Evolutionary conservation across 2,113 vertebrate species (phyloP), one percentile per base, ranked within the genome.

Genomic region (Caranx melampygus): DNA sequence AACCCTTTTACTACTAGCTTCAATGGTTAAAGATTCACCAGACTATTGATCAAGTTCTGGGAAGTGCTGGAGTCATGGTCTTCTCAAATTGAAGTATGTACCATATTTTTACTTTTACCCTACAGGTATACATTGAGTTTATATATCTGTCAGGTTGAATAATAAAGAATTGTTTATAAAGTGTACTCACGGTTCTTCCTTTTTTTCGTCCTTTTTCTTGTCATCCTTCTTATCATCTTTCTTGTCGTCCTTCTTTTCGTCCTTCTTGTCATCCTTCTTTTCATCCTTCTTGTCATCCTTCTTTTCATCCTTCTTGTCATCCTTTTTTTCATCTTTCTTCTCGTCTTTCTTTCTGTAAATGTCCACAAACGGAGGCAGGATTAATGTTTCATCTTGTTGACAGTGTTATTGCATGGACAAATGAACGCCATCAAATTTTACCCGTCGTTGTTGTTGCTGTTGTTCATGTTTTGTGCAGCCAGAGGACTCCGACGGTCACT

Each of bases 371-470:
- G 72, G 12, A 77, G 49, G 63, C 37, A 58, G 47, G 3, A 52
- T 21, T 14, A 31, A 51, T 40, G 3, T 52, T 35, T 26, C 5
- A 40, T 11, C 16, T 18, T 15, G 20, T 12, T 66, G 13, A 11
- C 16, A 12, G 11, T 26, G 26, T 26, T 26, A 26, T 26, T 37
- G 37, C 37, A 37, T 37, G 37, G 37, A 37, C 44, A 45, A 45
- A 45, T 45, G 13, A 45, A 47, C 14, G 0, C 14, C 4, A 12
- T 47, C 12, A 47, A 26, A n/a, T 60, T 96, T 96, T 94, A 97
- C 95, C 94, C 94, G 55, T 97, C 94, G 0, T 94, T 95, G 92
- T 96, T 96, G 94, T 96, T 98, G 94, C 93, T 94, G 88, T 93
- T 93, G 92, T 97, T 97, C 82, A 85, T 81, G 79, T 96, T 98